Percentiles rank a stretch among this genome's conserved stretches.
Conservation (phyloP, 2,113 vertebrate species). For the Pituophis catenifer region DNA sequence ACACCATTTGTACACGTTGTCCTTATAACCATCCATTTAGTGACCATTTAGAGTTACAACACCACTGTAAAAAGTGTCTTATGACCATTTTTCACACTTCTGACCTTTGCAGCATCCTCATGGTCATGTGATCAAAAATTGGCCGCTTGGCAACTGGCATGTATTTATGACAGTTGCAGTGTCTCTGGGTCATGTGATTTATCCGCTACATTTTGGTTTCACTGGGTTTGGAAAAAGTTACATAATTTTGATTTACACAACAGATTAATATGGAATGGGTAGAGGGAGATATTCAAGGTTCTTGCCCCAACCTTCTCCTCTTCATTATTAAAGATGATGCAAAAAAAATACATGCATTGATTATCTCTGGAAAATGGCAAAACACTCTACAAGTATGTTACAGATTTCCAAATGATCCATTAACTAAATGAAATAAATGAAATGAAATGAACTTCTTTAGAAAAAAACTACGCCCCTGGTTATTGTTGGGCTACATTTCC, state of each 20-base stretch:
- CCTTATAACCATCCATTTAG: not conserved
- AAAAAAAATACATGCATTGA: not conserved
- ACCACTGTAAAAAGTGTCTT: too few relatives aligned
- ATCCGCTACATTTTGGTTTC: not conserved
- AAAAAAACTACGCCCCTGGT: not conserved
- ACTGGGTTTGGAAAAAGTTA: not conserved
- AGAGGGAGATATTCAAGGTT: not conserved
- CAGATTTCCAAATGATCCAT: not conserved
- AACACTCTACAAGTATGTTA: not conserved
- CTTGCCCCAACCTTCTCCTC: not conserved
- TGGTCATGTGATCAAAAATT: not conserved
- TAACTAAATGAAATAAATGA: not conserved
- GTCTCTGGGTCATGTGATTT: not conserved
- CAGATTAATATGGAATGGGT: not conserved
- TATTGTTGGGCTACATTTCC: not conserved
- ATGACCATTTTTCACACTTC: too few relatives aligned
- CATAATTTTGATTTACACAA: not conserved
- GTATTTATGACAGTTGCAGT: not conserved
- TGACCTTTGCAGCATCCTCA: not conserved
- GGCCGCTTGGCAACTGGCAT: not conserved
- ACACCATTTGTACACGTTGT: not conserved
- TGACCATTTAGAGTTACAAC: not conserved
- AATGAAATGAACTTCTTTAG: not conserved
- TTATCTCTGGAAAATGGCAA: not conserved
- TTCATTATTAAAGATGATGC: not conserved